Conservation (phyloP, 2,113 vertebrate genomes). For the Hypocryptadius cinnamomeus region DNA sequence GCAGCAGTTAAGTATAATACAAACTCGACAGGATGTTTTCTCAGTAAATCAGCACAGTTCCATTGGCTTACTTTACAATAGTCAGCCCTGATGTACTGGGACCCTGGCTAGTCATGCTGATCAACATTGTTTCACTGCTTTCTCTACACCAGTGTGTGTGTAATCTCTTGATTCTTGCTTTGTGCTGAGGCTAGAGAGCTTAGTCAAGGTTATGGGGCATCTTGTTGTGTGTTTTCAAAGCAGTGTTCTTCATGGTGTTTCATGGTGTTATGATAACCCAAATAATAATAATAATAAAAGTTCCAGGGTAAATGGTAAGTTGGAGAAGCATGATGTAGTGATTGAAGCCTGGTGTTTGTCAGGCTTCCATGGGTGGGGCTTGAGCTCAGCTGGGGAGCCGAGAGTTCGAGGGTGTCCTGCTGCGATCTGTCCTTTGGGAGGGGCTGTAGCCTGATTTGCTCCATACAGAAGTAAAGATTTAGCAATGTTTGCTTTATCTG, state of each 20-base stretch:
- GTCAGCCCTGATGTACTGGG: background rate
- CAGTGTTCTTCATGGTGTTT: background rate
- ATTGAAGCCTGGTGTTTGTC: background rate
- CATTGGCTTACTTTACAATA: background rate
- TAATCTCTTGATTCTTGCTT: background rate
- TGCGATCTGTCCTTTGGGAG: accelerated
- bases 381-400: background rate
- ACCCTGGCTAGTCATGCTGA: background rate
- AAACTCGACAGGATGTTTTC: background rate
- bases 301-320: background rate
- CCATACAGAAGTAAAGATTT: background rate
- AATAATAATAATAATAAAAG: background rate
- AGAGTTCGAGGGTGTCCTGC: background rate
- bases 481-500: background rate
- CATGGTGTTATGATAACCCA: background rate
- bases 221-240: background rate
- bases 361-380: background rate
- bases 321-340: background rate
- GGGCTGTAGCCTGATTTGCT: background rate
- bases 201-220: background rate
- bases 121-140: background rate
- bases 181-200: background rate
- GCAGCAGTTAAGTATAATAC: background rate
- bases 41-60: background rate
- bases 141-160: background rate